Evolutionary conservation across 1,140 invertebrate genomes (phyloP), one percentile per base, ranked within the genome.

Genomic region (Drosophila nikananu): DNA sequence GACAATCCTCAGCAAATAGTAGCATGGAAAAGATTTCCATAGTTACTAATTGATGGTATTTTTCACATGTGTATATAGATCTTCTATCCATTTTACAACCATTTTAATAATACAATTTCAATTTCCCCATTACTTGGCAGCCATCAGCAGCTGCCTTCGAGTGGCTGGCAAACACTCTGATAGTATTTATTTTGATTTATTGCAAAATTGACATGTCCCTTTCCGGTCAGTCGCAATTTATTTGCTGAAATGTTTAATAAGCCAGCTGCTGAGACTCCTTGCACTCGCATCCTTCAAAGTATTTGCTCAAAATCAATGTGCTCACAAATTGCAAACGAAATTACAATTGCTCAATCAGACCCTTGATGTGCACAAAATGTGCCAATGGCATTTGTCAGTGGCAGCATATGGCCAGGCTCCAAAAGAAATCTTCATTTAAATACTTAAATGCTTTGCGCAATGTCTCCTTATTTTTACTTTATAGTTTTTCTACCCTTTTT

Each of bases 161-260:
- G 66, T 37, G 17, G 35, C 25, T 71, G 51, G 66, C 66, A 70
- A 59, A 61, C 55, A 39, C 32, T n/a, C n/a, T n/a, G n/a, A n/a
- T n/a, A n/a, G n/a, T n/a, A n/a, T n/a, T n/a, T n/a, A n/a, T n/a
- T n/a, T n/a, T n/a, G n/a, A n/a, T n/a, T n/a, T n/a, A n/a, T n/a
- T n/a, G n/a, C n/a, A n/a, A n/a, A 79, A 86, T 86, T 86, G 79
- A 79, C 79, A 86, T 79, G 75, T 81, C 23, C 52, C 52, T 77
- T 77, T 46, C 21, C 12, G 27, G 37, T 15, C 49, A 55, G 32
- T 30, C 0, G 55, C 30, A 76, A 61, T 59, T 66, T 86, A 81
- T 84, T 86, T 84, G 52, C 67, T 78, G 23, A 59, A 73, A 57
- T 86, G 44, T 64, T 81, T 66, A 80, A 77, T 72, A 64, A 64